phyloP scores from a whole-genome alignment of 2,797 vertebrate genomes.

The Sarcoramphus papa region DNA sequence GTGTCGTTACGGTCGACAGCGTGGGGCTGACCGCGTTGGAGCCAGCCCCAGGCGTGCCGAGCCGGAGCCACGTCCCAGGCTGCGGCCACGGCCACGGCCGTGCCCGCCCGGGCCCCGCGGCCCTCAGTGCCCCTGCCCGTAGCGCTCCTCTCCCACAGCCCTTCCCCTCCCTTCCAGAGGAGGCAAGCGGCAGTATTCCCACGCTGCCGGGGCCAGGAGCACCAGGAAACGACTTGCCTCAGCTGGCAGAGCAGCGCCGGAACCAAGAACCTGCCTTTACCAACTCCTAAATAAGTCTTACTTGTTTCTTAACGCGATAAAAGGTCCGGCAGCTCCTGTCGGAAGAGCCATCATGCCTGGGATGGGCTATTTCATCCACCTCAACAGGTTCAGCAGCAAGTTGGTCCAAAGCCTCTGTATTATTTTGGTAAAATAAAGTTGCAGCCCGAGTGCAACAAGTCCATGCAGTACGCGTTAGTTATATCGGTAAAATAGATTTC shows the following conservation, averaged over 20 bases:
- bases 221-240: not conserved
- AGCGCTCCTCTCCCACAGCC: not conserved
- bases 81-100: not conserved
- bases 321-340: not conserved
- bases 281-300: not conserved
- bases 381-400: not conserved
- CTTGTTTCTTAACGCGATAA: fast-evolving
- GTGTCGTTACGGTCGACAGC: fast-evolving
- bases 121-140: not conserved
- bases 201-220: not conserved
- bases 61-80: too few relatives aligned
- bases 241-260: not conserved
- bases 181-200: not conserved
- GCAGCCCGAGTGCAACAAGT: not conserved
- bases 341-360: not conserved
- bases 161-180: not conserved
- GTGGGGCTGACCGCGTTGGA: not conserved
- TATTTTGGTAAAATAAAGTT: not conserved
- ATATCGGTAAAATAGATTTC: fast-evolving
- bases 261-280: not conserved
- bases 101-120: not conserved
- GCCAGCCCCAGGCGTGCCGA: not conserved
- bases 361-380: not conserved
- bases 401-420: fast-evolving
- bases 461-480: not conserved